Base-by-base conservation (phyloP, 2,888 invertebrate species). In the Drymonia ruficornis region DNA sequence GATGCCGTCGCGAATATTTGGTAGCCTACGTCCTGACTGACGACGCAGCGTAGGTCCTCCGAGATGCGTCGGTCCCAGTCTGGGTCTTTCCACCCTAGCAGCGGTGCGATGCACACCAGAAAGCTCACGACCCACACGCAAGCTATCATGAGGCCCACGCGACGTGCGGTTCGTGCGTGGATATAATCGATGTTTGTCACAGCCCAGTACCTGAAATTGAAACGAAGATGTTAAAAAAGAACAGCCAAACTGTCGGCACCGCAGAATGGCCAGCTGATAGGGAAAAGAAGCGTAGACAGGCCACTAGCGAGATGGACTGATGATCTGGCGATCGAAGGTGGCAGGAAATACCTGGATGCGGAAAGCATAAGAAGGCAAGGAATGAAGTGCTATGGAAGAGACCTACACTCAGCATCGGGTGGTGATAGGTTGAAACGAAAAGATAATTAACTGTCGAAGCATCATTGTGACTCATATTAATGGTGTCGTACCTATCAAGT, bases 151-250 rank as follows among this genome's bases (percentile, higher is more conserved):
- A 95, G 87, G 49, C 96, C 95, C 69, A 98, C 96, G 57, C 96
- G 93, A 55, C 94, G 94, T 11, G 95, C 95, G 44, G 96, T 97
- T 63, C 97, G 93, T 71, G 96, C 95, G 80, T 97, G 96, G 63
- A 97, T 97, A 91, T 98, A 98, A 89, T 97, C 97, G 72, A 97
- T 96, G 84, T 96, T 96, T 59, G 98, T 98, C 72, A 98, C 97
- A 62, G 97, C 97, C 97, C 97, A 97, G 88, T 97, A 98, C 86
- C 96, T 95, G 83, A 13, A 43, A 19, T 11, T 13, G 2, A 19
- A 6, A 19, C 5, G 19, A 43, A 12, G 23, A 13, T 43, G 19
- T 43, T 13, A 19, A 12, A 13, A 56, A 56, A 49, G 23, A 75
- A 76, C 53, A 68, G 67, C 59, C 42, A 53, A 53, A 48, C 49